Conservation (phyloP, 2,797 vertebrate genomes). For the Onychomys arenicola region DNA sequence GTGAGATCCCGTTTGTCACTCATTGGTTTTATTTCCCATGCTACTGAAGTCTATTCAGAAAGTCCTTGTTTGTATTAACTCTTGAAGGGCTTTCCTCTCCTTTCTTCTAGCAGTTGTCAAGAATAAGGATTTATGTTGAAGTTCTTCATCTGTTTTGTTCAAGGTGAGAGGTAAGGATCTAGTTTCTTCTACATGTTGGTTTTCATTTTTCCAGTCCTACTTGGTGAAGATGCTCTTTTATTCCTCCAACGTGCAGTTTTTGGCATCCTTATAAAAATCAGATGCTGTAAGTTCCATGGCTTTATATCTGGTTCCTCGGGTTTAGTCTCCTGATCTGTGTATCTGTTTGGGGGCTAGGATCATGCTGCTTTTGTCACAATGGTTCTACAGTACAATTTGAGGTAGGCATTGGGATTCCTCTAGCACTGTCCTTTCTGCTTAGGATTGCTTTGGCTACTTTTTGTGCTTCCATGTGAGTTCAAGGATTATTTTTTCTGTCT, state of each 20-base stretch:
- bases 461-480: background rate
- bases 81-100: background rate
- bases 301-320: background rate
- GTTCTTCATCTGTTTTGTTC: background rate
- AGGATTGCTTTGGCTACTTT: background rate
- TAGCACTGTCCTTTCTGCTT: background rate
- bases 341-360: background rate
- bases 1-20: background rate
- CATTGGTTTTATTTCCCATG: background rate
- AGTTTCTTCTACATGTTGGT: background rate
- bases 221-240: background rate
- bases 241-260: background rate
- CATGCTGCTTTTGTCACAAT: background rate
- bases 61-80: background rate
- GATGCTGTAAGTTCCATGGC: background rate
- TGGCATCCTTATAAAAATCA: background rate
- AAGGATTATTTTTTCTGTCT: background rate
- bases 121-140: background rate
- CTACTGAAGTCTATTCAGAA: background rate
- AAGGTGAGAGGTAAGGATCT: background rate
- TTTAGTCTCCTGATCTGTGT: background rate
- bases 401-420: background rate
- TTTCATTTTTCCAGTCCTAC: background rate
- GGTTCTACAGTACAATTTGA: background rate
- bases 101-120: background rate